Conservation (phyloP, 2,888 invertebrate genomes). For the Agrochola lota region DNA sequence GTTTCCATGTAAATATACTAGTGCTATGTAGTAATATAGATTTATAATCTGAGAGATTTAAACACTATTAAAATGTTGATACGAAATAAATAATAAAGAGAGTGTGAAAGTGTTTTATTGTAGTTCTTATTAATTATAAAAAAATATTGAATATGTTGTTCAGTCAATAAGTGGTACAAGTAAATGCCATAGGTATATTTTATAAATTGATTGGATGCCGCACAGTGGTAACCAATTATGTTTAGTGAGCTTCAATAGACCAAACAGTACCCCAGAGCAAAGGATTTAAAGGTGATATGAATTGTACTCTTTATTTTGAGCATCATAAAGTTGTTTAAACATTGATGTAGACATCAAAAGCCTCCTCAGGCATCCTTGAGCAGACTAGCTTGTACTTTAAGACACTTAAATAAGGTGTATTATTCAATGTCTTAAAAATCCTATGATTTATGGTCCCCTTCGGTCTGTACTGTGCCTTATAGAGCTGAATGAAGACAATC, state of each 20-base stretch:
- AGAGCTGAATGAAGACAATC: conserved; percentile 4
- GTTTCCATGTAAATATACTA: conserved; percentile 51
- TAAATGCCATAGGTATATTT: neutral
- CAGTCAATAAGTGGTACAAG: neutral
- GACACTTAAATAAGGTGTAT: neutral
- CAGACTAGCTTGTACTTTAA: neutral
- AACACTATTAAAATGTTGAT: conserved; percentile 22
- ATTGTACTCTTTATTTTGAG: neutral
- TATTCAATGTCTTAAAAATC: neutral
- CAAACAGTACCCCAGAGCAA: neutral
- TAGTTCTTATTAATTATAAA: neutral
- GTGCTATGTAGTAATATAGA: conserved; percentile 1
- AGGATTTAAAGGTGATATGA: conserved; percentile 4
- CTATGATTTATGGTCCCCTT: neutral
- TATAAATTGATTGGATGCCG: neutral
- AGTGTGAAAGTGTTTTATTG: conserved; percentile 56
- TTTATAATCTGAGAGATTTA: conserved; percentile 20
- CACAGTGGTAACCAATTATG: neutral
- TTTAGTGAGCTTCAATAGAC: neutral
- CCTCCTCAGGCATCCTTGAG: too few species aligned
- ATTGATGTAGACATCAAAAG: neutral
- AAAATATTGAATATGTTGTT: neutral
- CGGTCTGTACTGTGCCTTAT: neutral
- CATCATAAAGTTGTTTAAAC: neutral
- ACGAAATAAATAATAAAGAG: conserved; percentile 51